Base-by-base conservation (phyloP, 2,113 vertebrate species). In the Microcebus griseorufus region DNA sequence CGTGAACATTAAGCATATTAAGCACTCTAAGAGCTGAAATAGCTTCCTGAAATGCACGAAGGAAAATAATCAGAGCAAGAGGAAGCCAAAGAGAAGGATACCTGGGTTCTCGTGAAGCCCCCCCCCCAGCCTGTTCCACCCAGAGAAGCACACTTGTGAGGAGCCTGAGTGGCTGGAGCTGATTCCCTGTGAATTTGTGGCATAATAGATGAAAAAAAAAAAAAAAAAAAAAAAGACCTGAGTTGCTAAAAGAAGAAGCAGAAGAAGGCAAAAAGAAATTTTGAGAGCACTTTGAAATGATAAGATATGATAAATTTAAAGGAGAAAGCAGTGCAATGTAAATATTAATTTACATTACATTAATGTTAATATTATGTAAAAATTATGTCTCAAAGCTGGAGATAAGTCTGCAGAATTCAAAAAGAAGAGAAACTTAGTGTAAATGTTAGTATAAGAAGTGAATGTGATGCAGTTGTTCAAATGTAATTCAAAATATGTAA, bases 1-100 rank as follows among this genome's bases (percentile, higher is more conserved):
- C 3, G 3, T 3, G 2, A 9, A 5, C 12, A 3, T 2, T 53
- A 45, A 25, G n/a, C 34, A n/a, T 3, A 16, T 2, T 34, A 8
- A n/a, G 22, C 70, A 45, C 48, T 39, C 48, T 42, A 25, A 58
- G 60, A 76, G 48, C 45, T n/a, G 23, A 37, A 11, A 10, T 0
- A 16, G 51, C 60, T 67, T 84, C 48, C 87, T 69, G 60, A 67
- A 67, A 29, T 10, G 16, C 29, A 10, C 11, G 3, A n/a, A 32
- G 20, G 32, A 39, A 42, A 94, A 45, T 8, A 9, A 55, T 5
- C 4, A 39, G 23, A n/a, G 22, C 42, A 29, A 55, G 17, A 67
- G 34, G 60, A n/a, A 67, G 88, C 10, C 23, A 27, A 65, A 48
- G 27, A 48, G 42, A 76, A 48, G 34, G 32, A 32, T 34, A 34